Conservation (phyloP, 2,888 invertebrate species). For the Scaptomyza parva region DNA sequence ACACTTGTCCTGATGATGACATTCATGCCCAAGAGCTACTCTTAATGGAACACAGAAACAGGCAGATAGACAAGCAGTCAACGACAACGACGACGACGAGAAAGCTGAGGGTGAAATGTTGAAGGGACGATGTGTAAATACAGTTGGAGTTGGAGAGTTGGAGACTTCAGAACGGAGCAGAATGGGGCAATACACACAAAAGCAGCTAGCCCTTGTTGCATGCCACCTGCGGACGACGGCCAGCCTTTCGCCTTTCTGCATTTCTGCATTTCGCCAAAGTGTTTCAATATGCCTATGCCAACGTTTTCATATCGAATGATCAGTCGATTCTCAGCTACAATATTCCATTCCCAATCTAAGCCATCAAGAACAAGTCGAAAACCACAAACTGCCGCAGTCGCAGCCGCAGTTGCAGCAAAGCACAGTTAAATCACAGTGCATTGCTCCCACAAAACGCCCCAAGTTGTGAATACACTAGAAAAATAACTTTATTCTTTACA, state of each 20-base stretch:
- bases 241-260: constrained; percentile 6
- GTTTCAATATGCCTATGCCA: constrained; percentile 19
- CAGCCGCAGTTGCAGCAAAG: neutral
- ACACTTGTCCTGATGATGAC: constrained; percentile 77
- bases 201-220: neutral
- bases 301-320: constrained; percentile 35
- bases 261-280: too few species aligned
- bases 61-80: constrained; percentile 52
- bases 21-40: constrained; percentile 79
- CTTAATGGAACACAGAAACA: constrained; percentile 63
- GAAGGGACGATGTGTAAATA: constrained; percentile 16
- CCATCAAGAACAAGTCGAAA: constrained; percentile 3
- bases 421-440: constrained; percentile 13
- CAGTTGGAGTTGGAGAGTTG: too few species aligned
- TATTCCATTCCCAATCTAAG: constrained; percentile 1
- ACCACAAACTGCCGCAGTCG: too few species aligned
- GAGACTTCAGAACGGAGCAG: neutral
- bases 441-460: constrained; percentile 20
- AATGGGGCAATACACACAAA: constrained; percentile 10
- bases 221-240: constrained; percentile 1
- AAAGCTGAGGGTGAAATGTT: constrained; percentile 20
- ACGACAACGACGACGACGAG: constrained; percentile 20
- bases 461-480: too few species aligned
- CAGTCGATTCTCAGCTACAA: constrained; percentile 11
- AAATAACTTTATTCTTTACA: too few species aligned